phyloP scores from a whole-genome alignment of 2,797 vertebrate genomes.

The Merluccius polli region DNA sequence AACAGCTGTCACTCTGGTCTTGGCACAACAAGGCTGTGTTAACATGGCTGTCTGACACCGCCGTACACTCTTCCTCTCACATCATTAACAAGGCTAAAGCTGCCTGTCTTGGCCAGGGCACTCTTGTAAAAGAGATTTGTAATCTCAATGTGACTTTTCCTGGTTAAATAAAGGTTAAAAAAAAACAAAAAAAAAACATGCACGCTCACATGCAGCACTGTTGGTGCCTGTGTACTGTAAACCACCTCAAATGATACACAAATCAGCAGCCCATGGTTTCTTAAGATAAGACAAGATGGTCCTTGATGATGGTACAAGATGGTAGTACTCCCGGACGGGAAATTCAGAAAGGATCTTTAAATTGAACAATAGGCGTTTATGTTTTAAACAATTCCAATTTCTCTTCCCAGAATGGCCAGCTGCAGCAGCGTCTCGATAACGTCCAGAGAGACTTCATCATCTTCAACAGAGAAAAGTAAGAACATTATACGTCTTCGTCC shows the following conservation, averaged over 20 bases:
- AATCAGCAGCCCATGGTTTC: not conserved
- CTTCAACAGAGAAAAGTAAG: constrained; percentile 98
- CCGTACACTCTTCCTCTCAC: not conserved
- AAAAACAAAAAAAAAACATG: too few species aligned
- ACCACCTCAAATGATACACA: too few species aligned
- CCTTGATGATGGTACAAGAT: too few species aligned
- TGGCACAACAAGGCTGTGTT: constrained; percentile 20
- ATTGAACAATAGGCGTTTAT: not conserved
- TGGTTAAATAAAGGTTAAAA: too few species aligned
- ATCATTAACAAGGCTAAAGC: not conserved
- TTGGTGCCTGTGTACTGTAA: too few species aligned
- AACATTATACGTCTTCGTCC: not conserved
- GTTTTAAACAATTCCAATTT: not conserved
- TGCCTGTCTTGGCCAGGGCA: too few species aligned
- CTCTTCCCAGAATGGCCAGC: constrained; percentile 76
- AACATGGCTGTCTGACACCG: constrained; percentile 21
- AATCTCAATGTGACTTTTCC: too few species aligned
- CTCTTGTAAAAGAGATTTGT: too few species aligned
- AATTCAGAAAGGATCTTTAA: too few species aligned
- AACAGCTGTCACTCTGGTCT: constrained; percentile 41
- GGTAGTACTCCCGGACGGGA: not conserved
- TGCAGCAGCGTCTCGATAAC: constrained; percentile 88
- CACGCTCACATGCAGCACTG: too few species aligned
- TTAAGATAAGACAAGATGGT: not conserved
- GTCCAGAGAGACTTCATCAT: constrained; percentile 94